A percentile compares a stretch with the other conserved stretches of the same genome.
These are phyloP conservation scores for Aleiodes leptofemur DNA, from an alignment of 2,888 invertebrate genomes.

Conservation along the genomic window DNA sequence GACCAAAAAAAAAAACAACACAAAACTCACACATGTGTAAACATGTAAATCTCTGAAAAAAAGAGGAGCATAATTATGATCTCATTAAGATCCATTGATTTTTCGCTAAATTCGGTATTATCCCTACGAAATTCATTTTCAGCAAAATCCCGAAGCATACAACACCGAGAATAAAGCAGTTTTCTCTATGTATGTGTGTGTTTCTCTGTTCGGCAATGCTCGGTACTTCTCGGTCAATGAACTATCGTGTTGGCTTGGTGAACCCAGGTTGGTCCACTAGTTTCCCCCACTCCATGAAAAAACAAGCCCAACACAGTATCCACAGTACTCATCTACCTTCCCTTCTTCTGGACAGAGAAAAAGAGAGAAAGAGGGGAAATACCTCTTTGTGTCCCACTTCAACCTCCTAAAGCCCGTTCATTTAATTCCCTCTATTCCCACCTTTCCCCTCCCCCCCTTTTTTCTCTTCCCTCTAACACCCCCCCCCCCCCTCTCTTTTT, in stretches of 20 bases:
- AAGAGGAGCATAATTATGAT: not conserved
- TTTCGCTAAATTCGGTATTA: not conserved
- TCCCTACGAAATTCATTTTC: constrained; percentile 54
- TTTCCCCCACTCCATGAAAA: constrained; percentile 52
- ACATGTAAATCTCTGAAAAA: not conserved
- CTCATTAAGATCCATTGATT: not conserved
- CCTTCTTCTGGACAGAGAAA: not conserved
- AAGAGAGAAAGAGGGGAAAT: not conserved
- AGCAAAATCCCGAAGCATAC: constrained; percentile 29
- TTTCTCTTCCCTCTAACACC: not conserved
- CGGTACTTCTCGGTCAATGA: constrained; percentile 74
- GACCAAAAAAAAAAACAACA: not conserved
- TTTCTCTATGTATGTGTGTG: too few relatives aligned
- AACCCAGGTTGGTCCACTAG: constrained; percentile 75
- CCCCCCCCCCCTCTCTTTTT: too few relatives aligned
- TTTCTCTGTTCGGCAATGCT: constrained; percentile 60
- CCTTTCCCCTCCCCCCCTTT: constrained; percentile 4
- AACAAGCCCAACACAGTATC: constrained; percentile 5
- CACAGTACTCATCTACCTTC: constrained; percentile 32
- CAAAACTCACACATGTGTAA: not conserved
- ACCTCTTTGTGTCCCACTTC: constrained; percentile 49
- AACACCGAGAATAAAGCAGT: constrained; percentile 39
- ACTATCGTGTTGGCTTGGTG: constrained; percentile 71
- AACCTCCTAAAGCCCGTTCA: constrained; percentile 40
- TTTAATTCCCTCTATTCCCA: constrained; percentile 28